Percentiles rank a stretch among this genome's conserved stretches.
Evolutionary conservation across 2,888 invertebrate species (phyloP).

Genomic region (Caenorhabditis japonica): DNA sequence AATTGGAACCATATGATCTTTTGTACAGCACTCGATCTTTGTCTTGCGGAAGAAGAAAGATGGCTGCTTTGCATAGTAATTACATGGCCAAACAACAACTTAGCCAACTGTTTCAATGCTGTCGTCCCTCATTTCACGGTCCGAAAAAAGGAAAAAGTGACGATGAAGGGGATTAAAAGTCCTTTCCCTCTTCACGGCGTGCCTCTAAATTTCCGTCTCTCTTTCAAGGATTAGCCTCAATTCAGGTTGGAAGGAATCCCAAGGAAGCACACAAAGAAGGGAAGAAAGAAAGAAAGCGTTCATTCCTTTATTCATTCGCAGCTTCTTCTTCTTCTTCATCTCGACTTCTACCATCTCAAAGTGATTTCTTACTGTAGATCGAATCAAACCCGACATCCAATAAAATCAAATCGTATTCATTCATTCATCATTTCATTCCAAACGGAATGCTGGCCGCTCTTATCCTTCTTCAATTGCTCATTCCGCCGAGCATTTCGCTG

Average conservation of each 20-base stretch:
- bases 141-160: slow-evolving; percentile 28
- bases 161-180: slow-evolving; percentile 39
- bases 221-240: slow-evolving; percentile 46
- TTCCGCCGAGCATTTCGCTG: slow-evolving; percentile 30
- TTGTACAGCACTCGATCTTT: too few species aligned
- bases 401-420: slow-evolving; percentile 5
- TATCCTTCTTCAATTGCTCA: slow-evolving; percentile 31
- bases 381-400: too few species aligned
- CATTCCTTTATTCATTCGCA: slow-evolving; percentile 18
- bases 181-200: slow-evolving; percentile 6
- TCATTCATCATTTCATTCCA: too few species aligned
- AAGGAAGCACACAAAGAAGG: slow-evolving; percentile 23
- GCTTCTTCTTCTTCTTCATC: slow-evolving; percentile 14
- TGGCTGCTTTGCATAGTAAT: slow-evolving; percentile 17
- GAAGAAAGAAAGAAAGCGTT: too few species aligned
- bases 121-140: background rate
- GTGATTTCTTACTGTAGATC: slow-evolving; percentile 5
- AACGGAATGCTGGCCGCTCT: slow-evolving; percentile 31
- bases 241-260: slow-evolving; percentile 30
- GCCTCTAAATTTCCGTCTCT: slow-evolving; percentile 12
- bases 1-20: too few species aligned
- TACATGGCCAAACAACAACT: slow-evolving; percentile 23
- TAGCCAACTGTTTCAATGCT: slow-evolving; percentile 23
- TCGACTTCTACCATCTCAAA: background rate
- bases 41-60: too few species aligned